phyloP scores from a whole-genome alignment of 2,888 invertebrate species.

The Baccha elongata region DNA sequence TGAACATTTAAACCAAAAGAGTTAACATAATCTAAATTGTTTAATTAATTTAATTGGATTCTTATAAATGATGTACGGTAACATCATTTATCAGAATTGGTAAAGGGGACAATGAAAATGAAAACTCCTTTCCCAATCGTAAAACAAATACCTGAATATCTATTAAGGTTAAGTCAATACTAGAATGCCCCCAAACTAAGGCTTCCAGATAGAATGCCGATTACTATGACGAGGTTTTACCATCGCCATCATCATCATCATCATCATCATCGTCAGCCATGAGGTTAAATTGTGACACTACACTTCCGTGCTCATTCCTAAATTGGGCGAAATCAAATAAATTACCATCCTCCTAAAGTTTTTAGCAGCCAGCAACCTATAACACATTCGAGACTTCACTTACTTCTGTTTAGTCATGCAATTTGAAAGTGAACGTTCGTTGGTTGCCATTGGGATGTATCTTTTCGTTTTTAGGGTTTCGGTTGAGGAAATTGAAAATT shows the following conservation, averaged over 20 bases:
- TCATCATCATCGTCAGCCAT: background rate
- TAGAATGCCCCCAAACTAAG: background rate
- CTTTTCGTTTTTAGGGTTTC: background rate
- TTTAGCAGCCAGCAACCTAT: too few species aligned
- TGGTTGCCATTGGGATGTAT: background rate
- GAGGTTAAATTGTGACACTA: slow-evolving; percentile 59
- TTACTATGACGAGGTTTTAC: slow-evolving; percentile 21
- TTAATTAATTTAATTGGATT: slow-evolving; percentile 55
- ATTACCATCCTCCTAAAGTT: slow-evolving; percentile 9
- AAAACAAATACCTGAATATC: slow-evolving; percentile 47
- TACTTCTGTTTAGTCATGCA: slow-evolving; percentile 41
- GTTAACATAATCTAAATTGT: slow-evolving; percentile 53
- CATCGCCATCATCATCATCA: background rate
- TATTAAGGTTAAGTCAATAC: slow-evolving; percentile 56
- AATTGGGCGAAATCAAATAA: slow-evolving; percentile 55
- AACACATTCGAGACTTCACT: slow-evolving; percentile 18
- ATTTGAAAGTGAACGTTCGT: slow-evolving; percentile 41
- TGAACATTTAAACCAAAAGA: slow-evolving; percentile 28
- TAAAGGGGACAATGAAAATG: slow-evolving; percentile 35
- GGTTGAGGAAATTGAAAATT: slow-evolving; percentile 54
- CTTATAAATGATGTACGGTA: slow-evolving; percentile 24
- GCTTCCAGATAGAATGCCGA: background rate
- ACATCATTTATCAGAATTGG: background rate
- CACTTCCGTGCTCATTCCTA: slow-evolving; percentile 63
- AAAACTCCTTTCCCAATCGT: slow-evolving; percentile 56